Evolutionary conservation across 2,888 invertebrate genomes (phyloP), one percentile per base, ranked within the genome.

Genomic region (Argyresthia goedartella): DNA sequence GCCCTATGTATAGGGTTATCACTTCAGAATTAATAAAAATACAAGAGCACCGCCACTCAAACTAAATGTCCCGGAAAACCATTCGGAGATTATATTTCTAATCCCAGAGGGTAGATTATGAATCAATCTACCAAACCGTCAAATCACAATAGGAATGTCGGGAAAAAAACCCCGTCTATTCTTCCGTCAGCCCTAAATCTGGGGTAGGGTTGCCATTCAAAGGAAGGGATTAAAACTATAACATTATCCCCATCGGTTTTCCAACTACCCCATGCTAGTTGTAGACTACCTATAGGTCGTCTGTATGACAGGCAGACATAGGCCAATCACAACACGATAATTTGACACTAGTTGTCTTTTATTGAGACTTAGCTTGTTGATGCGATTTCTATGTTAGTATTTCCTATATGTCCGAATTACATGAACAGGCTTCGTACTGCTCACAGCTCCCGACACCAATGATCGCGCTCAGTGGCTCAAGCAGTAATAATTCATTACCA

Each of bases 51-150:
- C 48, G 35, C 34, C 15, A 4, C 15, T 48, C 10, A 4, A 9
- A 35, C 36, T 48, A 15, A 48, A 50, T 50, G 10, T 50, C 9
- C n/a, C 42, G 50, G 42, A 50, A 50, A 50, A 50, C 42, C 42
- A 41, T 42, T 42, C 34, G 13, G 42, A 50, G 25, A 35, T 4
- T 13, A 36, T 15, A 42, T 41, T 14, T 36, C 36, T 48, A 48
- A 48, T 48, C 50, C 33, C 25, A 9, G 25, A 50, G 50, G 50
- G 50, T 44, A 44, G 44, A 44, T 50, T 50, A 7, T 44, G 44
- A 44, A 43, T 44, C 50, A 50, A 50, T 50, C 44, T 16, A 14
- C 11, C 34, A 15, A 41, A 42, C 35, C 25, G 50, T 50, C 44
- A 43, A 50, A 50, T 41, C 13, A 48, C 14, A 49, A 49, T 49